phyloP scores from a whole-genome alignment of 2,113 vertebrate species.

The Pterophyllum scalare region DNA sequence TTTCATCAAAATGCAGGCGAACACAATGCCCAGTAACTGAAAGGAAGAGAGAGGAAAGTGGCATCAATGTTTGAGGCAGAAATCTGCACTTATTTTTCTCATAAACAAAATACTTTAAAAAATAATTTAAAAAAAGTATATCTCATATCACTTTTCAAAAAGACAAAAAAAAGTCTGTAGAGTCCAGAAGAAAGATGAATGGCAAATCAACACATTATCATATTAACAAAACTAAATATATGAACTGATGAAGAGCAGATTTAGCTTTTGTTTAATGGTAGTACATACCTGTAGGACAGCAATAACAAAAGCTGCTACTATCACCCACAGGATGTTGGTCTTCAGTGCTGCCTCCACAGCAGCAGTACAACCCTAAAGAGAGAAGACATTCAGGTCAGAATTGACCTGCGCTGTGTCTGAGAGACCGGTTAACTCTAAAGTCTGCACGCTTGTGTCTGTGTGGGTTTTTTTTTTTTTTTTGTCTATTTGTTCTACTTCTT shows the following conservation, averaged over 20 bases:
- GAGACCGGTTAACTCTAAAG: background rate
- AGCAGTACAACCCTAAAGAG: conserved; percentile 83
- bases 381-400: background rate
- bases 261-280: background rate
- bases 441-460: background rate
- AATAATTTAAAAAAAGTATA: too few relatives aligned
- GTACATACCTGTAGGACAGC: conserved; percentile 88
- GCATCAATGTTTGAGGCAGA: background rate
- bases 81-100: background rate
- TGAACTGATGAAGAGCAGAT: background rate
- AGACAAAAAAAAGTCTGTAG: background rate
- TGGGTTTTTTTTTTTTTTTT: background rate
- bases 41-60: conserved; percentile 3
- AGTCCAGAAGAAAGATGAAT: background rate
- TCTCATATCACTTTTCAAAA: background rate
- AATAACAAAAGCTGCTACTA: conserved; percentile 86
- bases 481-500: background rate
- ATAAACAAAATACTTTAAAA: background rate
- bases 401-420: background rate
- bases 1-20: conserved; percentile 90
- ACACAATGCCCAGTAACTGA: conserved; percentile 87
- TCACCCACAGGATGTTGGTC: conserved; percentile 81
- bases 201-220: background rate
- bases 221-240: background rate
- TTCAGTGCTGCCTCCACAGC: conserved; percentile 70